These are phyloP conservation scores for Saturnia japonica DNA, from an alignment of 2,888 invertebrate genomes.

Conservation along the genomic window DNA sequence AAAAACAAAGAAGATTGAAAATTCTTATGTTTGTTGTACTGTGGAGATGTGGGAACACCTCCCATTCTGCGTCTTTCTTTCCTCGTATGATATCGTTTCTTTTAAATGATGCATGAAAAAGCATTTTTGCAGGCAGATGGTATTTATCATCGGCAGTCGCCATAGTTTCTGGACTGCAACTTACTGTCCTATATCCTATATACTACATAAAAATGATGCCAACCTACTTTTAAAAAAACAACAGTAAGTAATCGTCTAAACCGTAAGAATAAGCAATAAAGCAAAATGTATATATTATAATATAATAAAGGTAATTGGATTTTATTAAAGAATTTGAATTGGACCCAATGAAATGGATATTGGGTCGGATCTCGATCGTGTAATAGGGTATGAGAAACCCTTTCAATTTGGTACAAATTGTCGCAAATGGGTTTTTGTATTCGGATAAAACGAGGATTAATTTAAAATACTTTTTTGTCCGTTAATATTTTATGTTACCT, in stretches of 20 bases:
- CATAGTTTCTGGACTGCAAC: too few relatives aligned
- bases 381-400: slow-evolving; percentile 1
- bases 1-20: too few relatives aligned
- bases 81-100: too few relatives aligned
- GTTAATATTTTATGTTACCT: background rate
- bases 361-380: background rate
- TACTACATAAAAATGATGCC: too few relatives aligned
- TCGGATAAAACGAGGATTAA: background rate
- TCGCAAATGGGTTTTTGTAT: background rate
- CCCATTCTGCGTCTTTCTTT: too few relatives aligned
- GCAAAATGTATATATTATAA: background rate
- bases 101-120: too few relatives aligned
- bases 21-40: too few relatives aligned
- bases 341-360: background rate
- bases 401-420: background rate
- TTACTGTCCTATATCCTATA: too few relatives aligned
- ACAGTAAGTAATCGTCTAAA: background rate
- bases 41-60: too few relatives aligned
- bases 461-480: background rate
- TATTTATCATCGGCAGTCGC: too few relatives aligned
- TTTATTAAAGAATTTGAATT: slow-evolving; percentile 1
- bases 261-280: background rate
- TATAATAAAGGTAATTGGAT: slow-evolving; percentile 3
- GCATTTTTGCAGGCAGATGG: too few relatives aligned
- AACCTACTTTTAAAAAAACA: background rate